A percentile compares a stretch with the other conserved stretches of the same genome.
These are phyloP conservation scores for Percopsis transmontana DNA, from an alignment of 2,113 vertebrate species.

Conservation along the genomic window DNA sequence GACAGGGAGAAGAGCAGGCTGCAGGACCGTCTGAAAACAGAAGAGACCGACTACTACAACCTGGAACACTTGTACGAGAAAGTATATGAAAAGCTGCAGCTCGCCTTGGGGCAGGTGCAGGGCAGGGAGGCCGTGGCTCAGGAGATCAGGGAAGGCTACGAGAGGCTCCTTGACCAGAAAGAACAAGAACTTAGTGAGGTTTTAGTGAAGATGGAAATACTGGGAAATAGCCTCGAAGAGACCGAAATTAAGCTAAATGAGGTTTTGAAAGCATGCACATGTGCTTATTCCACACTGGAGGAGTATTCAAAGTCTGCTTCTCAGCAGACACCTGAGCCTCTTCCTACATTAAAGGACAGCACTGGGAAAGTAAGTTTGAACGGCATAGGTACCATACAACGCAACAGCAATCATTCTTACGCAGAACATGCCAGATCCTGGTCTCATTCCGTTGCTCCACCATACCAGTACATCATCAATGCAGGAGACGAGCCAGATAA, in stretches of 20 bases:
- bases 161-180: constrained; percentile 81
- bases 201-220: constrained; percentile 85
- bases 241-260: constrained; percentile 79
- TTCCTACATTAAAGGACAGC: constrained; percentile 9
- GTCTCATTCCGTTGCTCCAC: constrained; percentile 72
- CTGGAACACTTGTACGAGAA: constrained; percentile 82
- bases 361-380: constrained; percentile 64
- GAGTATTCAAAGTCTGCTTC: constrained; percentile 51
- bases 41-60: constrained; percentile 84
- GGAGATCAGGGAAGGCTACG: constrained; percentile 80
- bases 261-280: constrained; percentile 37
- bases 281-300: constrained; percentile 35
- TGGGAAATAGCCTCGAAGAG: constrained; percentile 86
- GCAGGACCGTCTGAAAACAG: constrained; percentile 78
- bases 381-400: constrained; percentile 68
- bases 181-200: constrained; percentile 87
- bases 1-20: constrained; percentile 78
- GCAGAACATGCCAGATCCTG: constrained; percentile 25
- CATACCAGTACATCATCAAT: constrained; percentile 55
- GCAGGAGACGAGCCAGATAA: constrained; percentile 75
- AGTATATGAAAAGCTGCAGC: constrained; percentile 80
- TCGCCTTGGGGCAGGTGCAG: constrained; percentile 73
- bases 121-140: constrained; percentile 82
- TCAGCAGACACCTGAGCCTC: constrained; percentile 33
- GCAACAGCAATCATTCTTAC: constrained; percentile 74